Evolutionary conservation across 2,888 invertebrate genomes (phyloP).

Genomic region (Drosophila dives): DNA sequence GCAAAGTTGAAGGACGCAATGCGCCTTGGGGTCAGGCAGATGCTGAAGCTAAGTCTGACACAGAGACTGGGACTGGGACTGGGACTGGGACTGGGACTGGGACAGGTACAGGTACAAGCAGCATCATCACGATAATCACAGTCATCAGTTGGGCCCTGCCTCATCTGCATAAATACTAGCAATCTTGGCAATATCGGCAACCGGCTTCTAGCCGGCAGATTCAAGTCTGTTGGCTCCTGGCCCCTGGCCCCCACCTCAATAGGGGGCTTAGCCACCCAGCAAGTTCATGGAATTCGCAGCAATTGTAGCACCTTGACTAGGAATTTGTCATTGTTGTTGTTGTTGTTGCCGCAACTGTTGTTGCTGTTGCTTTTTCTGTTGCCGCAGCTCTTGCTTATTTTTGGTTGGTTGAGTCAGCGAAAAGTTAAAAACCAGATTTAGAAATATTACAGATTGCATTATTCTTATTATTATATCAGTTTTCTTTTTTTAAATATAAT

Average conservation of each 20-base stretch:
- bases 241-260: slow-evolving; percentile 1
- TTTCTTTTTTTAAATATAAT: neutral
- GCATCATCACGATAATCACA: slow-evolving; percentile 56
- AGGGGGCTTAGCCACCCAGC: slow-evolving; percentile 61
- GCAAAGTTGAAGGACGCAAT: slow-evolving; percentile 64
- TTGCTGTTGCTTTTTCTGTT: slow-evolving; percentile 1
- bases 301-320: slow-evolving; percentile 71
- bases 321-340: slow-evolving; percentile 76
- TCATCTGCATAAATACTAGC: slow-evolving; percentile 67
- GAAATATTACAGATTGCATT: neutral
- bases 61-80: neutral
- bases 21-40: slow-evolving; percentile 50
- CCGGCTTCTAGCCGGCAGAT: slow-evolving; percentile 14
- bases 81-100: neutral
- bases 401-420: slow-evolving; percentile 43
- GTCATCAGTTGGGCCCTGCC: slow-evolving; percentile 56
- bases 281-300: slow-evolving; percentile 72
- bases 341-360: slow-evolving; percentile 30
- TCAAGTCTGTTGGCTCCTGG: neutral
- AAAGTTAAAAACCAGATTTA: neutral
- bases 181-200: slow-evolving; percentile 22
- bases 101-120: slow-evolving; percentile 1
- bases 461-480: neutral
- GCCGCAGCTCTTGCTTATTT: slow-evolving; percentile 6
- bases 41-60: neutral